Conservation (phyloP, 2,888 invertebrate genomes). For the Trachelus troglodyta region DNA sequence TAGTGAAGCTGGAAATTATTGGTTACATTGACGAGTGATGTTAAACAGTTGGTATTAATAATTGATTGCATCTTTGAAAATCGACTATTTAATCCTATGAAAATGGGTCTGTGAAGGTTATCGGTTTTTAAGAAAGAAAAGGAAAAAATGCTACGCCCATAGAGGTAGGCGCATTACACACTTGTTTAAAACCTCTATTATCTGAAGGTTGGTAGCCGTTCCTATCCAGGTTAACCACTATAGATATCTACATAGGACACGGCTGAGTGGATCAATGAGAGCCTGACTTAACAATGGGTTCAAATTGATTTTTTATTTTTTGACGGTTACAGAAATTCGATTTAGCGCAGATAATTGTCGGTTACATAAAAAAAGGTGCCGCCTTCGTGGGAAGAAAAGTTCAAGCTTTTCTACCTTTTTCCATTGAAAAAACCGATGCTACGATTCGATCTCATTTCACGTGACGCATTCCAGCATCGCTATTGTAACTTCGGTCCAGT, state of each 20-base stretch:
- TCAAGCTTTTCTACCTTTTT: not conserved
- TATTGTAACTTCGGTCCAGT: not conserved
- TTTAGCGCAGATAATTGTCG: slow-evolving; percentile 8
- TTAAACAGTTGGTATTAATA: not conserved
- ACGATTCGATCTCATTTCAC: not conserved
- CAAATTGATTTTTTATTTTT: slow-evolving; percentile 32
- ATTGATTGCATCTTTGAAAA: not conserved
- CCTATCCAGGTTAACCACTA: not conserved
- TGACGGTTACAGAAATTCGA: slow-evolving; percentile 8
- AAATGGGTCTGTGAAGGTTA: not conserved
- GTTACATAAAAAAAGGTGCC: not conserved
- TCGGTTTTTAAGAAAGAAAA: not conserved
- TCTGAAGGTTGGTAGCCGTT: not conserved
- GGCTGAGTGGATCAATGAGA: not conserved
- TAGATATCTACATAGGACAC: not conserved
- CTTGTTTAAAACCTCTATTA: slow-evolving; percentile 29
- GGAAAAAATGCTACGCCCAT: slow-evolving; percentile 27
- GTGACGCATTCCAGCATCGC: not conserved
- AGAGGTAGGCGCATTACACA: slow-evolving; percentile 33
- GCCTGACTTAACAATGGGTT: slow-evolving; percentile 22
- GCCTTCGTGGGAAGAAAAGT: not conserved
- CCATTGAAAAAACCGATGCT: not conserved
- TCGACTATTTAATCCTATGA: not conserved
- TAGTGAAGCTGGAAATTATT: not conserved
- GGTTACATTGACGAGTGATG: not conserved